Base-by-base conservation (phyloP, 2,888 invertebrate genomes). In the Cyaniris semiargus region DNA sequence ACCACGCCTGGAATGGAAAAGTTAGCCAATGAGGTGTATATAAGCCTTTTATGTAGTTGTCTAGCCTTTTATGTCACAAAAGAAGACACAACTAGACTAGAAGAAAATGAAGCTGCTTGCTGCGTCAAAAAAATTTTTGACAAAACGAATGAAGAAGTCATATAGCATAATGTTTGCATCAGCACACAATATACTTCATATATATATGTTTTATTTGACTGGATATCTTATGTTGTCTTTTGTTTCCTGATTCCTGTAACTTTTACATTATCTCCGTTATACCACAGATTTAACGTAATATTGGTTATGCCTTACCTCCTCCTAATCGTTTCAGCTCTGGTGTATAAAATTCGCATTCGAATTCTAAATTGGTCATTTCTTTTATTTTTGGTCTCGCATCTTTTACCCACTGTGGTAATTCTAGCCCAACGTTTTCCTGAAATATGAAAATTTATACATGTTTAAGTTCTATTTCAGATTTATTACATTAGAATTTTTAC, bases 361-460 rank as follows among this genome's bases (percentile, higher is more conserved):
- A 94, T 83, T 94, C 94, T 56, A 94, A 86, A 84, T 89, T 91
- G 0, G 93, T 94, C 79, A 93, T 83, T 78, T 92, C 89, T 82
- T 89, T 90, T 81, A 94, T 93, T 83, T 88, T 79, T 1, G 90
- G 86, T 90, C 91, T 91, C 0, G 90, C 81, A 15, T 87, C 83
- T 78, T 85, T 79, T 1, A 89, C 89, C 94, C 93, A 93, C 71
- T 86, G 71, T 0, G 94, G 93, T 10, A 89, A 81, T 3, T 82
- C 76, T 0, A 92, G 80, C 18, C 88, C 89, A 34, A 93, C 92
- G 79, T 79, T 79, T 70, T 79, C 78, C 79, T 79, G 53, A 70
- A 79, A 79, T 48, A 23, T 44, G 23, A 58, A 58, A 44, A 44
- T 44, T 44, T 44, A 13, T 44, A 13, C 44, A 44, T 3, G 44